Base-by-base conservation (phyloP, 2,797 vertebrate species). In the Lepidocolaptes lacrymiger region DNA sequence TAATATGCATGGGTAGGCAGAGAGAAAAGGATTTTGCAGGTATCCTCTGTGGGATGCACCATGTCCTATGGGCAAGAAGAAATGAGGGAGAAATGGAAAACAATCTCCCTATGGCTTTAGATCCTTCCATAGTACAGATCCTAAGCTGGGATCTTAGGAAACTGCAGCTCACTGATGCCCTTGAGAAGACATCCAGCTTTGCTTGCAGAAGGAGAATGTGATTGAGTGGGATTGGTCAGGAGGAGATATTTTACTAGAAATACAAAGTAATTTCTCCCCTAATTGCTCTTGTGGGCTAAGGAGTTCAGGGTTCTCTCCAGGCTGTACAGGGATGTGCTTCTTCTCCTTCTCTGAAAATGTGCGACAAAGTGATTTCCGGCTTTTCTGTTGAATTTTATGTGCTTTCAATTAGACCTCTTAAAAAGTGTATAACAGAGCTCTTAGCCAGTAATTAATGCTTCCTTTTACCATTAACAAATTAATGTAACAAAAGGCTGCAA, bases 401-500 rank as follows among this genome's bases (percentile, higher is more conserved):
- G 13, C 55, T 91, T 93, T 93, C 59, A 56, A 49, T 91, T 85
- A 88, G 66, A 59, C 67, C n/a, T 79, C 86, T 64, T 66, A 30
- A 58, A 79, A 77, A 64, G 15, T 11, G 36, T 62, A 5, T 48
- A 86, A 51, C 41, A 62, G 54, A 75, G 55, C 63, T 92, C 48
- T 88, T 90, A 95, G 76, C 23, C 43, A 75, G 28, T 62, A 88
- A 95, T 66, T 93, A 74, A 72, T 79, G 79, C 22, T 77, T 86
- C 80, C 44, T 94, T 84, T 88, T 27, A 36, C 36, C 39, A 66
- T 66, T 75, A 79, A 77, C 14, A 86, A 78, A 72, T n/a, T 12
- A 58, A 68, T 46, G n/a, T 68, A 75, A 69, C 36, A 69, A 73
- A 86, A 82, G 17, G 34, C 34, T 77, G 15, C 11, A 41, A 5